Evolutionary conservation across 2,113 vertebrate species (phyloP).

Genomic region (Delphinus delphis): DNA sequence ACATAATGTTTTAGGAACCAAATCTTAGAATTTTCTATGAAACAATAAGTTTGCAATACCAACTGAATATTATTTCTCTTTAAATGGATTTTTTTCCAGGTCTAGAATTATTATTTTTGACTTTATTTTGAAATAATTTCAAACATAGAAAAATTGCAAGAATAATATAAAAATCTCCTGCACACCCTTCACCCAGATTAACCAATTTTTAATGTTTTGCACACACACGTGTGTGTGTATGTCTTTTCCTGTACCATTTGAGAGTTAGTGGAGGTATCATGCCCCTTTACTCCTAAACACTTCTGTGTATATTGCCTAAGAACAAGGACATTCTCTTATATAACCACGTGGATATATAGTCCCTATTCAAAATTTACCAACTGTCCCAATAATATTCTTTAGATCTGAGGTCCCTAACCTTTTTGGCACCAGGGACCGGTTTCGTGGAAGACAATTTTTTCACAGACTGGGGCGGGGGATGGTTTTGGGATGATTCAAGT

Average conservation of each 20-base stretch:
- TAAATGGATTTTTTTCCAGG: background rate
- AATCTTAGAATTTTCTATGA: background rate
- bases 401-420: background rate
- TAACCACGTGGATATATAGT: background rate
- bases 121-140: constrained; percentile 9
- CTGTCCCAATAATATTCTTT: background rate
- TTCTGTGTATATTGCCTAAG: background rate
- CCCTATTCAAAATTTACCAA: background rate
- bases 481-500: too few relatives aligned
- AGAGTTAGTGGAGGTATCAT: background rate
- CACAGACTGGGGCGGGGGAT: too few relatives aligned
- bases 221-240: background rate
- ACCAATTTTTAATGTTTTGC: background rate
- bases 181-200: background rate
- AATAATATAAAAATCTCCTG: background rate
- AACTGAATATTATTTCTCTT: background rate
- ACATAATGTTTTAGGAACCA: background rate
- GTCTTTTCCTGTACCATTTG: background rate
- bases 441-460: too few relatives aligned
- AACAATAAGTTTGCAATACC: background rate
- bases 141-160: background rate
- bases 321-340: background rate
- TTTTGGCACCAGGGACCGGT: too few relatives aligned
- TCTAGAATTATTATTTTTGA: background rate
- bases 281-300: background rate